Evolutionary conservation across 1,140 invertebrate genomes (phyloP).

Genomic region (Campoletis sonorensis): DNA sequence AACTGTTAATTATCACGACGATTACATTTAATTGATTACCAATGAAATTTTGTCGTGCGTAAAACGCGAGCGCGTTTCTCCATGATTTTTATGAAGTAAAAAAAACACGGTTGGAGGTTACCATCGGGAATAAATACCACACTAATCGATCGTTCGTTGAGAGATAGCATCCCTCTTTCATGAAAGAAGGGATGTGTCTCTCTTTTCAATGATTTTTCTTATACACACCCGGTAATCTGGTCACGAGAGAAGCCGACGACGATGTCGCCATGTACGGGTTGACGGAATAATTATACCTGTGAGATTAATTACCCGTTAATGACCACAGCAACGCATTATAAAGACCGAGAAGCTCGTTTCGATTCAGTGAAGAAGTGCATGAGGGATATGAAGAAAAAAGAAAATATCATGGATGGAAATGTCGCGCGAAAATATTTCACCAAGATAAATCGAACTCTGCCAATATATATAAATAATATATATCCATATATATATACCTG

Average conservation of each 20-base stretch:
- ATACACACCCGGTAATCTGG: background rate
- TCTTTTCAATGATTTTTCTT: slow-evolving; percentile 20
- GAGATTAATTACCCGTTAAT: slow-evolving; percentile 62
- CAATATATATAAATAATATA: background rate
- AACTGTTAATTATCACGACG: too few relatives aligned
- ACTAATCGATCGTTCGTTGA: background rate
- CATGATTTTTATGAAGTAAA: background rate
- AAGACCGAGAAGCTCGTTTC: background rate
- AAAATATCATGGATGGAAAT: background rate
- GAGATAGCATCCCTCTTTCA: background rate
- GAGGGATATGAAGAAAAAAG: background rate
- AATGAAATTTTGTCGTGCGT: background rate
- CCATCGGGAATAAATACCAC: background rate
- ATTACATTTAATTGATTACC: background rate
- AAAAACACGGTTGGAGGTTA: background rate
- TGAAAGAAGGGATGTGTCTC: background rate
- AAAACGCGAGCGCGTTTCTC: background rate
- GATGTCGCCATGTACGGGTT: slow-evolving; percentile 48
- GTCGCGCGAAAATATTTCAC: background rate
- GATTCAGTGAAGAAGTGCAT: too few relatives aligned
- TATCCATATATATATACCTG: background rate
- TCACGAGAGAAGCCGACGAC: background rate
- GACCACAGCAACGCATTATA: slow-evolving; percentile 37
- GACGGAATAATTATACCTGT: slow-evolving; percentile 57
- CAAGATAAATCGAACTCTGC: background rate